These are phyloP conservation scores for Mythimna lalbum DNA, from an alignment of 2,888 invertebrate species.

Conservation along the genomic window DNA sequence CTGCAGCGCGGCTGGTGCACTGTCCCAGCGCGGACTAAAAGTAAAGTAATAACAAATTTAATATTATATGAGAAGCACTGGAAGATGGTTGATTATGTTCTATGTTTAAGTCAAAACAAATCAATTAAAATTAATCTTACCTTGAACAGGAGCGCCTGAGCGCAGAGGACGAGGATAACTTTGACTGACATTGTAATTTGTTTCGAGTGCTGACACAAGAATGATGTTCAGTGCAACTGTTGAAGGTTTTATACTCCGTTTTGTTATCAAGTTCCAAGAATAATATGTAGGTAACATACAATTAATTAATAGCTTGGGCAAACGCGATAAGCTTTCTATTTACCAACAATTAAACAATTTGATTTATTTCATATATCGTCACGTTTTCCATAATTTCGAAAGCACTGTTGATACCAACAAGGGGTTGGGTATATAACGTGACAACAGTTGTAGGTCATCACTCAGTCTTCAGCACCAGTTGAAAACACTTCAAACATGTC, in stretches of 20 bases:
- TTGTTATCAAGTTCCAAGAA: conserved; percentile 13
- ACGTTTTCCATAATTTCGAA: conserved; percentile 22
- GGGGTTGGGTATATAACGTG: conserved; percentile 9
- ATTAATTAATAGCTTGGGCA: conserved; percentile 28
- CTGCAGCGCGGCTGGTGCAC: conserved; percentile 33
- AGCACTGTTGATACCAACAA: neutral
- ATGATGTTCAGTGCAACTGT: neutral
- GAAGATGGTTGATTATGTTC: too few relatives aligned
- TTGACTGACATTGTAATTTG: conserved; percentile 67
- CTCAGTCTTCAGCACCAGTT: conserved; percentile 38
- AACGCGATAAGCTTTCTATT: conserved; percentile 24
- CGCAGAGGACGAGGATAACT: conserved; percentile 53
- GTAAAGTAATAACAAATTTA: neutral
- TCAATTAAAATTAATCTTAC: conserved; percentile 1
- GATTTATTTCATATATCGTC: neutral
- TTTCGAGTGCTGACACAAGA: conserved; percentile 31
- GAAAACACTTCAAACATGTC: conserved; percentile 46
- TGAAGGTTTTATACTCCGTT: conserved; percentile 13
- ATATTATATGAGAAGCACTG: too few relatives aligned
- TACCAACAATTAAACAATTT: neutral
- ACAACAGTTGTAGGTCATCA: neutral
- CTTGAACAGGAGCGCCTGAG: conserved; percentile 10
- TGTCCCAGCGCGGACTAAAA: conserved; percentile 39
- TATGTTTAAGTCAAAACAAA: too few relatives aligned
- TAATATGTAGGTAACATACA: neutral